phyloP scores from a whole-genome alignment of 2,888 invertebrate genomes.

The Scelioninae gen. 2 region DNA sequence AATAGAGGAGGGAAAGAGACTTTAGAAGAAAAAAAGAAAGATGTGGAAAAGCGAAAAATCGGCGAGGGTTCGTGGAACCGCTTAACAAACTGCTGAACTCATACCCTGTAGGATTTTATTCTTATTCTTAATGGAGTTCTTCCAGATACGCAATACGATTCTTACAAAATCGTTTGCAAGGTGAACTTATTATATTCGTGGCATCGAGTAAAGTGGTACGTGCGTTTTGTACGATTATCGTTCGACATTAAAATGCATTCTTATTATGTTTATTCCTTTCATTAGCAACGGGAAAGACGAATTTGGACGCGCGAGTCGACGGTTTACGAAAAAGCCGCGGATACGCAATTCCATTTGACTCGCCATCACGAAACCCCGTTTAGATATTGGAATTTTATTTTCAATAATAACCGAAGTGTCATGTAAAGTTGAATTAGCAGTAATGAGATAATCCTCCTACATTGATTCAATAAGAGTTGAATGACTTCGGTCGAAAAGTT shows the following conservation, averaged over 20 bases:
- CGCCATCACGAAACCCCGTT: too few relatives aligned
- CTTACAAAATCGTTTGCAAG: constrained; percentile 59
- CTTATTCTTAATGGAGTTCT: constrained; percentile 72
- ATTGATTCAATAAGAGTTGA: constrained; percentile 11
- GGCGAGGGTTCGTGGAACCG: constrained; percentile 62
- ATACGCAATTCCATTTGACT: too few relatives aligned
- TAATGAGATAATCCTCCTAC: neutral
- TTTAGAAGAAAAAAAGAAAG: constrained; percentile 52
- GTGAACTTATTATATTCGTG: constrained; percentile 42
- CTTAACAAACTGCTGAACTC: constrained; percentile 74
- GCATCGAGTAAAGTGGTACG: constrained; percentile 34
- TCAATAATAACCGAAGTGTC: too few relatives aligned
- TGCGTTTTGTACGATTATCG: constrained; percentile 23
- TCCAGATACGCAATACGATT: constrained; percentile 67
- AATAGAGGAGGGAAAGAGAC: constrained; percentile 54
- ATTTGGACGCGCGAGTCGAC: too few relatives aligned
- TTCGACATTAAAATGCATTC: constrained; percentile 20
- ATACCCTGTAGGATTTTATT: constrained; percentile 72
- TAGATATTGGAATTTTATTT: too few relatives aligned
- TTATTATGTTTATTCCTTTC: constrained; percentile 12
- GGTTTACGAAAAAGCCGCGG: too few relatives aligned
- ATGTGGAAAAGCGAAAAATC: constrained; percentile 59
- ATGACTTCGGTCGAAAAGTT: constrained; percentile 17
- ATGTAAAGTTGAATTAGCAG: neutral
- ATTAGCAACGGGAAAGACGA: neutral